Conservation (phyloP, 2,113 vertebrate genomes). For the Rhizomys pruinosus region DNA sequence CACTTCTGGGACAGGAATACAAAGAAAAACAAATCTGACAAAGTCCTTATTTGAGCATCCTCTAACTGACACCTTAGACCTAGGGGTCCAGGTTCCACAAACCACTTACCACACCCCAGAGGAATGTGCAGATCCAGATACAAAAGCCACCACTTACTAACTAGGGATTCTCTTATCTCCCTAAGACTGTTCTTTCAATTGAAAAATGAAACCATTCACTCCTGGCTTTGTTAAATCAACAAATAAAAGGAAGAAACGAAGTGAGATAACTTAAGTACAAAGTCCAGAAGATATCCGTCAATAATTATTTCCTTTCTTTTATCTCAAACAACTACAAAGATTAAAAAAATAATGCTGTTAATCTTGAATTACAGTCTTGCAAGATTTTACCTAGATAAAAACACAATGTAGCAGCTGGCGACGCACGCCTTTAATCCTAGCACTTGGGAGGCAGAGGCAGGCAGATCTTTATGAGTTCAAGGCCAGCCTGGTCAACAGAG, state of each 20-base stretch:
- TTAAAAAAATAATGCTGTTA: constrained; percentile 1
- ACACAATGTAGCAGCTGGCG: neutral
- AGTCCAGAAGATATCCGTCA: neutral
- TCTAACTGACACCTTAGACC: neutral
- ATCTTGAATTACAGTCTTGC: neutral
- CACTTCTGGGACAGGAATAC: neutral
- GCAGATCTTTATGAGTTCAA: too few species aligned
- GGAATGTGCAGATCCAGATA: neutral
- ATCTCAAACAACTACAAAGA: neutral
- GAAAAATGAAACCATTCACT: neutral
- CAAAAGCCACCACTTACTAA: neutral
- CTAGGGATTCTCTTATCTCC: neutral
- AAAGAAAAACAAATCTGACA: neutral
- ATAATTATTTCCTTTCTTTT: neutral
- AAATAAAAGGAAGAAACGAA: constrained; percentile 9
- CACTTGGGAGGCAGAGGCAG: too few species aligned
- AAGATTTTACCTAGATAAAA: neutral
- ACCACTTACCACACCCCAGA: neutral
- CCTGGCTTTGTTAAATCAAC: neutral
- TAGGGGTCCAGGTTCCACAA: neutral
- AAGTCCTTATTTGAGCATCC: neutral
- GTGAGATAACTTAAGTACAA: neutral
- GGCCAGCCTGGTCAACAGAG: too few species aligned
- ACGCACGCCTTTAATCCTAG: too few species aligned
- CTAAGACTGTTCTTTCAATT: neutral